phyloP scores from a whole-genome alignment of 2,888 invertebrate species.

The Leptinotarsa rubiginosa region DNA sequence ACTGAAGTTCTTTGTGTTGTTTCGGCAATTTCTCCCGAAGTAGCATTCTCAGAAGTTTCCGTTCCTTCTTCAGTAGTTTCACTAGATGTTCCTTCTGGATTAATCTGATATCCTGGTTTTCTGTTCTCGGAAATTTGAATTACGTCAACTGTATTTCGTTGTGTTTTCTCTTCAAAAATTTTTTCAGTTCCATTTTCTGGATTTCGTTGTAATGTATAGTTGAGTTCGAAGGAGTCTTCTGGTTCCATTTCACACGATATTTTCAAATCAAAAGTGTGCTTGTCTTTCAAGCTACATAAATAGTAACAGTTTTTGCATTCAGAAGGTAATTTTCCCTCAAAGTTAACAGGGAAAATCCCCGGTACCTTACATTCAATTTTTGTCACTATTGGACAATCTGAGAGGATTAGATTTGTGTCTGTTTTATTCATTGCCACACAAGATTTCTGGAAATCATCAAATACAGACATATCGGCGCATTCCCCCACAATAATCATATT shows the following conservation, averaged over 20 bases:
- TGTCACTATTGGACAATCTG: slow-evolving; percentile 12
- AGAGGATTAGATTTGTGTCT: slow-evolving; percentile 1
- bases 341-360: neutral
- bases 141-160: neutral
- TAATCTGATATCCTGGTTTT: neutral
- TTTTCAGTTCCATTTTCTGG: neutral
- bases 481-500: slow-evolving; percentile 11
- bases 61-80: neutral
- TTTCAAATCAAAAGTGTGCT: slow-evolving; percentile 17
- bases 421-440: neutral
- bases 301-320: slow-evolving; percentile 15
- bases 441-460: neutral
- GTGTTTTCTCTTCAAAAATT: neutral
- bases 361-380: slow-evolving; percentile 9
- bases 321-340: neutral
- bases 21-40: neutral
- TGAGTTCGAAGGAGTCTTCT: neutral
- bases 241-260: slow-evolving; percentile 14
- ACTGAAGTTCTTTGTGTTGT: neutral
- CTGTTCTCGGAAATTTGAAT: neutral
- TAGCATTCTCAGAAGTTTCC: neutral
- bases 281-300: slow-evolving; percentile 5
- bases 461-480: slow-evolving; percentile 10
- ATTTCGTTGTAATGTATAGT: too few relatives aligned
- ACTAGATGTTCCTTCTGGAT: neutral